phyloP scores from a whole-genome alignment of 2,888 invertebrate genomes.

The Actias luna region DNA sequence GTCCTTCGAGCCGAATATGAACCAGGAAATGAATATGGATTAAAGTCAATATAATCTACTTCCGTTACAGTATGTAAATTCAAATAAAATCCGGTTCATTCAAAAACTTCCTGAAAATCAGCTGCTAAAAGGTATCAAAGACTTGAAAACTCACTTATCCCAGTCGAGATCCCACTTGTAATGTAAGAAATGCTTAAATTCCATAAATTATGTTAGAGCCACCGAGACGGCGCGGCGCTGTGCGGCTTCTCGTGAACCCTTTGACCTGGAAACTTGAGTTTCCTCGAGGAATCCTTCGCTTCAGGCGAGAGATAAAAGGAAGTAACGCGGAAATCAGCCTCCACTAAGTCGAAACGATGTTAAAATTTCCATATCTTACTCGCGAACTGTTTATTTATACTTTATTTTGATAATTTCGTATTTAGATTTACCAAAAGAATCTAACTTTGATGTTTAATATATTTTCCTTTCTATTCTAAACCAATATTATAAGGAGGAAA shows the following conservation, averaged over 20 bases:
- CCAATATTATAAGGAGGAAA: no score
- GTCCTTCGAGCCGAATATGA: no score
- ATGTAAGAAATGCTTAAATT: conserved; percentile 13
- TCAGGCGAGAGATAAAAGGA: conserved; percentile 22
- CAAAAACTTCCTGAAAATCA: not conserved
- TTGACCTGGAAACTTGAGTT: conserved; percentile 21
- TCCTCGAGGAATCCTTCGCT: conserved; percentile 21
- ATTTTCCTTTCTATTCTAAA: no score
- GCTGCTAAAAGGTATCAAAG: not conserved
- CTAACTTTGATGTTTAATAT: not conserved
- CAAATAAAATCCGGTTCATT: not conserved
- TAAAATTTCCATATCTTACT: conserved; percentile 17
- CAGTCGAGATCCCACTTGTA: not conserved
- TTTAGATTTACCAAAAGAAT: not conserved
- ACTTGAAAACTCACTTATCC: not conserved
- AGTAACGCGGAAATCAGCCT: conserved; percentile 16
- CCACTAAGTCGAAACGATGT: conserved; percentile 13
- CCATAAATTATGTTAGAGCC: conserved; percentile 13
- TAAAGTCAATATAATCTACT: not conserved
- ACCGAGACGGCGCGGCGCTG: conserved; percentile 1
- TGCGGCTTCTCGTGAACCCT: conserved; percentile 16
- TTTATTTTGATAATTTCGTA: conserved; percentile 2
- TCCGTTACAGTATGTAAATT: not conserved
- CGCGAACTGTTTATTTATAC: conserved; percentile 16
- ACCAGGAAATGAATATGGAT: no score